Evolutionary conservation across 2,113 vertebrate genomes (phyloP).

Genomic region (Podarcis muralis): DNA sequence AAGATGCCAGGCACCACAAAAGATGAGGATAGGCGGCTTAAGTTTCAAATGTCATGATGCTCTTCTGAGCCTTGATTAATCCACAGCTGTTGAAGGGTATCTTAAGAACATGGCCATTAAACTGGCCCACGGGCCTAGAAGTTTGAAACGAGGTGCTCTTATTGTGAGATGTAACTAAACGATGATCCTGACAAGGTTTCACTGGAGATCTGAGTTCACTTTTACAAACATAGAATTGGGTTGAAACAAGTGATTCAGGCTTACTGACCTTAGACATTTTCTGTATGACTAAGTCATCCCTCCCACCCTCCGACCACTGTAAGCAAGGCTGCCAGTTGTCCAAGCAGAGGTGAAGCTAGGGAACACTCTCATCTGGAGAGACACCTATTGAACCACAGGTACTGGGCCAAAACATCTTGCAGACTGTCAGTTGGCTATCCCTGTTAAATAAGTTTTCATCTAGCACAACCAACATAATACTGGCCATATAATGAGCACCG

Average conservation of each 20-base stretch:
- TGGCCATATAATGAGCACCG: not conserved
- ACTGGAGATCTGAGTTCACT: conserved; percentile 17
- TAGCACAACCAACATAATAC: not conserved
- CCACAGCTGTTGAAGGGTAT: not conserved
- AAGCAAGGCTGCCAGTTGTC: not conserved
- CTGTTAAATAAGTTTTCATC: not conserved
- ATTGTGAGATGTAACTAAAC: not conserved
- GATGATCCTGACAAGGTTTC: not conserved
- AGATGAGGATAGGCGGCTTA: not conserved
- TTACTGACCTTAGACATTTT: conserved; percentile 44
- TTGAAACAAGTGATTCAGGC: conserved; percentile 40
- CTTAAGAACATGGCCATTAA: not conserved
- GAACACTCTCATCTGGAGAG: not conserved
- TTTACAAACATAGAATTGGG: conserved; percentile 57
- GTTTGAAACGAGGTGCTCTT: not conserved
- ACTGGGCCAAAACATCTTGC: not conserved
- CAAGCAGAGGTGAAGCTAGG: not conserved
- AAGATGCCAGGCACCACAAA: not conserved
- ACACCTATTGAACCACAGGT: not conserved
- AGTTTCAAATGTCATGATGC: not conserved
- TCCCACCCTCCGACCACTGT: no score
- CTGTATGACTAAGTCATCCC: not conserved
- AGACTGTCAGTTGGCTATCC: not conserved
- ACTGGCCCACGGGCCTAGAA: not conserved
- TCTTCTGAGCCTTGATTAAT: not conserved